Base-by-base conservation (phyloP, 92 coral and sea anemone species). In the Scolanthus callimorphus region DNA sequence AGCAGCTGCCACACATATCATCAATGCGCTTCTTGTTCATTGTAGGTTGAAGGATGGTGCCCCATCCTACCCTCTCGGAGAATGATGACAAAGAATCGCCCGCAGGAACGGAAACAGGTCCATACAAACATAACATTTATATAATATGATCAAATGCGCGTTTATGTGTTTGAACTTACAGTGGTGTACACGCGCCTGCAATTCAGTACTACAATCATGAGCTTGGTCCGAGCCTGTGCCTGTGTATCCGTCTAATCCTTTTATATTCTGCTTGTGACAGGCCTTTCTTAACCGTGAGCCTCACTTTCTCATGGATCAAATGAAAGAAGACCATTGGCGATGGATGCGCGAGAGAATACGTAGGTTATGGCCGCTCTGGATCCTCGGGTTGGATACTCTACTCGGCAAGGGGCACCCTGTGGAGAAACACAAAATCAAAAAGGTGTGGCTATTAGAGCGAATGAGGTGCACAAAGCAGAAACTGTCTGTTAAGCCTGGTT, bases 301-400 rank as follows among this genome's bases (percentile, higher is more conserved):
- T 22, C 29, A 68, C 58, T 56, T 55, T 39, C 47, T 68, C 23
- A 55, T 68, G 75, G 75, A 59, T 8, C 26, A 28, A 52, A 68
- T 68, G 75, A 68, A 68, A 24, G 64, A 37, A 6, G 75, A 68
- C 15, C 62, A 68, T 31, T 68, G 75, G 65, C 71, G 76, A 11
- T 91, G 97, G 97, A 91, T 91, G 91, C 69, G 90, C 13, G 66
- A 75, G 26, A 85, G 97, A 3, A 79, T 86, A n/a, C 63, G 65
- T 2, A 64, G 79, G 31, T 53, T 86, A 76, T 71, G 89, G 85
- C 68, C 77, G 0, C 68, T 76, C 12, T 91, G 97, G 97, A 51
- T 60, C n/a, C 29, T 62, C 39, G 75, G 75, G 21, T 23, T 68
- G 22, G 75, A 68, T 19, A 28, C 55, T 55, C 62, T 68, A 0